Evolutionary conservation across 1,140 invertebrate species (phyloP), one percentile per base, ranked within the genome.

Genomic region (Calliphora vicina): DNA sequence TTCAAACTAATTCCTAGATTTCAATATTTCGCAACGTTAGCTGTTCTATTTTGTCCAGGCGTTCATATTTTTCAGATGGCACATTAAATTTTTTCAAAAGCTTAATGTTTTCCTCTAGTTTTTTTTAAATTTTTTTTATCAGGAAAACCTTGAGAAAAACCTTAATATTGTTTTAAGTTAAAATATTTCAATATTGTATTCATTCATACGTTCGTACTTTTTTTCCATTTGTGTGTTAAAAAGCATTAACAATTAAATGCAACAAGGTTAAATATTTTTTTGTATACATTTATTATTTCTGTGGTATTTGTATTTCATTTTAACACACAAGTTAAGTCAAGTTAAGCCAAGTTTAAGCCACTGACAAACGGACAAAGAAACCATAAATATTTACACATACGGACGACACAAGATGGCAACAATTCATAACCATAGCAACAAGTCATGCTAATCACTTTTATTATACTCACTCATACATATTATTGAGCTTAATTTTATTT

Each of bases 181-280:
- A 67, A 67, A 23, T 67, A 67, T 67, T 20, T 23, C 10, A 8
- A 35, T 57, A 20, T 67, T 10, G n/a, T 67, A 61, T 61, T 61
- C 8, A 67, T 67, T 23, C n/a, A n/a, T 23, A 23, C 20, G 61
- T 67, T n/a, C n/a, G 61, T 23, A 23, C n/a, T 20, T 5, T 67
- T 20, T 6, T 67, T 8, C 23, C 61, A 23, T 23, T 67, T 67
- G 61, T 67, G 25, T 67, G 20, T 67, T 67, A 78, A 78, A n/a
- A n/a, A 78, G 20, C 35, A 35, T 35, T 78, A 45, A 43, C 35
- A 78, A 78, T 78, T 78, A 78, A 78, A 45, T 78, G 35, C 35
- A 78, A 78, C 74, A 78, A 78, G 74, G 74, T 78, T 78, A 78
- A 78, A n/a, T n/a, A n/a, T n/a, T n/a, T n/a, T n/a, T 78, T 78